Base-by-base conservation (phyloP, 2,888 invertebrate species). In the Invenusta paracnida region DNA sequence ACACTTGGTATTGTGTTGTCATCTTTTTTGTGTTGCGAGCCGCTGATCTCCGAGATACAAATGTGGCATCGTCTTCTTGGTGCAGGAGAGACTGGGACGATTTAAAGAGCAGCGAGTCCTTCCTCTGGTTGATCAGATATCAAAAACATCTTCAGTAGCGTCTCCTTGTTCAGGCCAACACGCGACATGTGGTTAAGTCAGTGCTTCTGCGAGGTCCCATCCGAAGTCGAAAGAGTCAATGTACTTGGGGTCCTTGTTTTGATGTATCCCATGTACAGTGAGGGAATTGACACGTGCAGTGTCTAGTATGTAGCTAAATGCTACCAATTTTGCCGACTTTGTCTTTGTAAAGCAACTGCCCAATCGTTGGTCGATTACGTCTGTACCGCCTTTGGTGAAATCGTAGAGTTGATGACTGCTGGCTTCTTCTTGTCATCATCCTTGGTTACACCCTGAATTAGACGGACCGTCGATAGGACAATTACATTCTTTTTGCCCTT, bases 341-440 rank as follows among this genome's bases (percentile, higher is more conserved):
- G 28, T 79, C 79, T 79, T 79, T 23, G 79, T 25, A n/a, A n/a
- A 79, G 79, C n/a, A 79, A 25, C 25, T 25, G 23, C 28, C 79
- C 23, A 79, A 11, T 11, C 79, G 23, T 27, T 79, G 79, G n/a
- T 79, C 5, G 79, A 79, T n/a, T 11, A 79, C n/a, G 79, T 79
- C 79, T 5, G 79, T 79, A 13, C 79, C 79, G 79, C 79, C 79
- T 79, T 79, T 79, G 25, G 79, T 79, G 79, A 79, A 79, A n/a
- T 79, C 79, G 28, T 79, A 79, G 23, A 79, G 79, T 79, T 79
- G 23, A n/a, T 79, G 2, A 79, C 28, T 79, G 79, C 79, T 79
- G n/a, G 79, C 79, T 79, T 79, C 79, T 79, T n/a, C n/a, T 79
- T 79, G 79, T 79, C 79, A 48, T 48, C 48, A 79, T 79, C 79